Evolutionary conservation across 2,888 invertebrate genomes (phyloP).

Genomic region (Cabera pusaria): DNA sequence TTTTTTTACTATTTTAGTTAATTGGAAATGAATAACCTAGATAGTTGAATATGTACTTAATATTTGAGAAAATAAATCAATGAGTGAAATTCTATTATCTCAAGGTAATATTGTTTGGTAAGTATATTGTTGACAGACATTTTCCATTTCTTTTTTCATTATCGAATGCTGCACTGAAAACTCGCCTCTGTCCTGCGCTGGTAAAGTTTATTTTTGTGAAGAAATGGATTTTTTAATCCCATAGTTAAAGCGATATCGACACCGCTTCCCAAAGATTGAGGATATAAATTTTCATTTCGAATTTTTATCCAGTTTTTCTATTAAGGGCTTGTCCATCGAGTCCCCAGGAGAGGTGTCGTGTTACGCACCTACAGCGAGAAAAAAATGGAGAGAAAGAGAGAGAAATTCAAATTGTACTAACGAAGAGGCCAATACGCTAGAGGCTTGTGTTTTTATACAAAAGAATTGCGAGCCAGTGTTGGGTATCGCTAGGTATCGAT

Average conservation of each 20-base stretch:
- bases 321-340: constrained; percentile 69
- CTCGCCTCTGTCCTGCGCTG: constrained; percentile 3
- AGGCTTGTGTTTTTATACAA: constrained; percentile 71
- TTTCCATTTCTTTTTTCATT: constrained; percentile 31
- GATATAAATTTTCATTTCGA: constrained; percentile 69
- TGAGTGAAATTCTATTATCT: constrained; percentile 20
- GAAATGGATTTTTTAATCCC: constrained; percentile 28
- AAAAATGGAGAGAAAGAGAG: constrained; percentile 34
- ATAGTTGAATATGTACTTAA: too few species aligned
- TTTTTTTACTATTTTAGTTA: too few species aligned
- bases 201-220: constrained; percentile 20
- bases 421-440: constrained; percentile 74
- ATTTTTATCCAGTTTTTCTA: constrained; percentile 69
- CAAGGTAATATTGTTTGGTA: constrained; percentile 16
- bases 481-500: constrained; percentile 62
- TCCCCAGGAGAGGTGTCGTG: constrained; percentile 63
- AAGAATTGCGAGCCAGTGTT: constrained; percentile 69
- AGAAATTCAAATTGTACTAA: constrained; percentile 67
- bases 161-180: constrained; percentile 12
- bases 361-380: constrained; percentile 70
- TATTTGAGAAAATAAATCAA: too few species aligned
- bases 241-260: constrained; percentile 43
- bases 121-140: constrained; percentile 31
- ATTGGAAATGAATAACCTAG: too few species aligned
- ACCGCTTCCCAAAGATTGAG: constrained; percentile 52